Percentiles rank a stretch among this genome's conserved stretches.
Conservation (phyloP, 2,113 vertebrate genomes). For the Chlorodrepanis virens region DNA sequence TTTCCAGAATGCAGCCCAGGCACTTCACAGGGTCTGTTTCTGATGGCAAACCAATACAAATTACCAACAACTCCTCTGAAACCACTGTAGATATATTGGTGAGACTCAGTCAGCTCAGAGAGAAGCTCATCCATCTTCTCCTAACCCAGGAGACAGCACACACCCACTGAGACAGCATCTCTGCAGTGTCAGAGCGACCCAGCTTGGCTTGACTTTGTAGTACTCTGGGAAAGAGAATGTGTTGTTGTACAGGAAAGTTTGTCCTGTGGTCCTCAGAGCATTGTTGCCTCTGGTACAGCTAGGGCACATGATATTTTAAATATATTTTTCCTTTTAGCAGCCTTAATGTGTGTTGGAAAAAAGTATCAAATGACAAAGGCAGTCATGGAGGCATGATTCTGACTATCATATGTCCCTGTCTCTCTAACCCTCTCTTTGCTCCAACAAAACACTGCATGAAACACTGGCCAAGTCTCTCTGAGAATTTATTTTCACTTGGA, state of each 20-base stretch:
- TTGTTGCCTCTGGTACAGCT: neutral
- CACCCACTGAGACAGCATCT: neutral
- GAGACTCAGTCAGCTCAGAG: neutral
- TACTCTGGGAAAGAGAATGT: neutral
- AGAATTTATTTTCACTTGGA: neutral
- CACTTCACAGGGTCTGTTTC: neutral
- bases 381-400: neutral
- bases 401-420: neutral
- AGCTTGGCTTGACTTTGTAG: neutral
- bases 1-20: neutral
- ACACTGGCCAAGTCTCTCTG: neutral
- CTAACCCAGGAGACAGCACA: neutral
- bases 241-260: neutral
- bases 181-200: neutral
- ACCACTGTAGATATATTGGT: neutral
- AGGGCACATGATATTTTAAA: neutral
- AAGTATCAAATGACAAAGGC: neutral
- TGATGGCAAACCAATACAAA: conserved; percentile 15
- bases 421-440: neutral
- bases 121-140: neutral
- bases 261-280: neutral
- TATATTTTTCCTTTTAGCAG: neutral
- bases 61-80: neutral
- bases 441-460: neutral
- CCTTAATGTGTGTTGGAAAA: neutral